Base-by-base conservation (phyloP, 2,797 vertebrate species). In the Sebastes vulpes region DNA sequence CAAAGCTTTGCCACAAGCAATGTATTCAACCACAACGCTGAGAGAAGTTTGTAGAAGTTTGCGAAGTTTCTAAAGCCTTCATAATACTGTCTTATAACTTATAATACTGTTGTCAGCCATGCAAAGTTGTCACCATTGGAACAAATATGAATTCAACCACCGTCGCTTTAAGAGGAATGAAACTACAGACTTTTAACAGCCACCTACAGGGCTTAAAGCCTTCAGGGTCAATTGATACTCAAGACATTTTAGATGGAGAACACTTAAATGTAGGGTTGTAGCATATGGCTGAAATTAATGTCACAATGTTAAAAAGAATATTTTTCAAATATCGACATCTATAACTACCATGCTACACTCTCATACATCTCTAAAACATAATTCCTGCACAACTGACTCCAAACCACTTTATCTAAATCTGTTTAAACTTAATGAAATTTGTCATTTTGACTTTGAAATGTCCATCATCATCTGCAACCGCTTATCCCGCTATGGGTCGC, bases 11-110 rank as follows among this genome's bases (percentile, higher is more conserved):
- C 68, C 65, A 74, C 54, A 65, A 68, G 12, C 38, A 42, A 42
- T 42, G 38, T 42, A 42, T 42, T 42, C 38, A 42, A 0, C 38
- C 38, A 42, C 38, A 42, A 42, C 12, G 38, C 65, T 54, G 68
- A 69, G 52, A 74, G 38, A 48, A 25, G 52, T 29, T 86, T 81
- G 48, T 2, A 14, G 46, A 5, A 58, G 66, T 73, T 85, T 66
- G 20, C 50, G 54, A 46, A 56, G 12, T 72, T 64, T 68, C 26
- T 63, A 5, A 50, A 21, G 23, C 18, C 8, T 61, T 31, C 46
- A 31, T 28, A 14, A 63, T 65, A 20, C 11, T 32, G 53, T 75
- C 5, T 42, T 42, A 42, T 42, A 16, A 42, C 38, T 0, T 42
- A 16, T 42, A 42, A 0, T 42, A 16, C 12, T 42, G 38, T 29